phyloP scores from a whole-genome alignment of 2,888 invertebrate species.

The Cyrtodaria siliqua region DNA sequence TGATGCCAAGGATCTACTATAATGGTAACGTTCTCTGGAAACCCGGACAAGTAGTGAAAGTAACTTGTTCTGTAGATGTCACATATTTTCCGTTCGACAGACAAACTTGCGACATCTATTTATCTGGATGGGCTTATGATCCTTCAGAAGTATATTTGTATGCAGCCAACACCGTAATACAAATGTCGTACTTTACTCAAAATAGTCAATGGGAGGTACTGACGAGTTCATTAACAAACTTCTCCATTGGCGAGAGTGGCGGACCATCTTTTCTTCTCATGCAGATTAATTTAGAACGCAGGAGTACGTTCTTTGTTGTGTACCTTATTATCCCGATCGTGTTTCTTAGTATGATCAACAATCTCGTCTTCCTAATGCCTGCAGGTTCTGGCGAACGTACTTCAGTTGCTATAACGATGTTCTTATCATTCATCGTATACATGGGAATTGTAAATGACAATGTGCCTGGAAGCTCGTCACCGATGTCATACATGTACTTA shows the following conservation, averaged over 20 bases:
- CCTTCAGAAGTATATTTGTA: slow-evolving; percentile 3
- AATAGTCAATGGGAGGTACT: slow-evolving; percentile 37
- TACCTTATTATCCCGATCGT: slow-evolving; percentile 50
- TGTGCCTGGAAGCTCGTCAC: slow-evolving; percentile 48
- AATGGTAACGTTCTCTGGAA: slow-evolving; percentile 24
- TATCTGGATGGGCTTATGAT: slow-evolving; percentile 1
- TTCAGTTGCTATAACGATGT: slow-evolving; percentile 48
- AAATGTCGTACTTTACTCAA: neutral
- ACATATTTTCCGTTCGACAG: slow-evolving; percentile 49
- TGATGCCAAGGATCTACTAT: slow-evolving; percentile 12
- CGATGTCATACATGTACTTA: slow-evolving; percentile 47
- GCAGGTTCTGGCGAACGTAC: slow-evolving; percentile 49
- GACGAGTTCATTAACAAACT: neutral
- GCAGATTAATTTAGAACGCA: slow-evolving; percentile 36
- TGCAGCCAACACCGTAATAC: neutral
- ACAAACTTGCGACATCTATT: slow-evolving; percentile 26
- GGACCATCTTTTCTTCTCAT: too few relatives aligned
- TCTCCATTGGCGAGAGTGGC: too few relatives aligned
- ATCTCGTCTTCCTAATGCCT: slow-evolving; percentile 51
- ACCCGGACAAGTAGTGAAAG: slow-evolving; percentile 21
- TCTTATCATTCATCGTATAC: slow-evolving; percentile 53
- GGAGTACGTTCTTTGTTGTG: slow-evolving; percentile 29
- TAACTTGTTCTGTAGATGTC: slow-evolving; percentile 37
- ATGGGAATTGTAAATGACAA: slow-evolving; percentile 55
- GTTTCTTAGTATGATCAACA: slow-evolving; percentile 40